Percentiles rank a stretch among this genome's conserved stretches.
Evolutionary conservation across 2,888 invertebrate species (phyloP).

Genomic region (Pterostichus niger): DNA sequence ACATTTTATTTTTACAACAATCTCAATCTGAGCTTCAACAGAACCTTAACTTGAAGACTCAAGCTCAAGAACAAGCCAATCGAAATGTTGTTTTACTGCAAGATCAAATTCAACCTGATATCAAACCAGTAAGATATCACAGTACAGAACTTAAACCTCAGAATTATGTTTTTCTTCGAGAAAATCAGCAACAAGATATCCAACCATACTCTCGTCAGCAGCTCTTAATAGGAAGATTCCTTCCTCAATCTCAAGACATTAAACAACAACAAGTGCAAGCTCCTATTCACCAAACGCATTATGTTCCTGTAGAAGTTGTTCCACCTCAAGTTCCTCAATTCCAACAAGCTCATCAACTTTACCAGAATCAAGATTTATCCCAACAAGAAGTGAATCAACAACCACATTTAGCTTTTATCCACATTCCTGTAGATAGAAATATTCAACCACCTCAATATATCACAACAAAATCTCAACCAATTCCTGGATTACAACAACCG

Average conservation of each 20-base stretch:
- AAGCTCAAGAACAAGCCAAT: slow-evolving; percentile 24
- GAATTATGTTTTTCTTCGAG: slow-evolving; percentile 31
- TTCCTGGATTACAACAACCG: slow-evolving; percentile 48
- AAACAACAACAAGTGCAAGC: slow-evolving; percentile 63
- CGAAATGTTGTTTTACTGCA: slow-evolving; percentile 44
- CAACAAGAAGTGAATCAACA: slow-evolving; percentile 46
- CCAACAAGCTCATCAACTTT: slow-evolving; percentile 20
- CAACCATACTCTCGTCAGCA: slow-evolving; percentile 44
- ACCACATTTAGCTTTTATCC: slow-evolving; percentile 60
- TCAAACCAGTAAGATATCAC: slow-evolving; percentile 51
- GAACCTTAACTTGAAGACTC: slow-evolving; percentile 30
- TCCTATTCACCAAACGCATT: slow-evolving; percentile 64
- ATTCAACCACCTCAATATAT: slow-evolving; percentile 63
- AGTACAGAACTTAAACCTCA: slow-evolving; percentile 59
- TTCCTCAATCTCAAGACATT: slow-evolving; percentile 55
- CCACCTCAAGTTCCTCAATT: slow-evolving; percentile 58
- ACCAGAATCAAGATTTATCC: slow-evolving; percentile 52
- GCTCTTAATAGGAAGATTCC: slow-evolving; percentile 55
- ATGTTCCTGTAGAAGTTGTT: slow-evolving; percentile 64
- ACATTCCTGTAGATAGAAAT: slow-evolving; percentile 62
- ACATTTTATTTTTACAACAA: slow-evolving; percentile 57
- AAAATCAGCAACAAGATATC: slow-evolving; percentile 24
- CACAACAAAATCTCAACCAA: slow-evolving; percentile 6
- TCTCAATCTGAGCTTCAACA: slow-evolving; percentile 46
- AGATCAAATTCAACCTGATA: slow-evolving; percentile 36